Percentiles rank a stretch among this genome's conserved stretches.
Conservation (phyloP, 2,797 vertebrate species). For the Hozukius guyotensis region DNA sequence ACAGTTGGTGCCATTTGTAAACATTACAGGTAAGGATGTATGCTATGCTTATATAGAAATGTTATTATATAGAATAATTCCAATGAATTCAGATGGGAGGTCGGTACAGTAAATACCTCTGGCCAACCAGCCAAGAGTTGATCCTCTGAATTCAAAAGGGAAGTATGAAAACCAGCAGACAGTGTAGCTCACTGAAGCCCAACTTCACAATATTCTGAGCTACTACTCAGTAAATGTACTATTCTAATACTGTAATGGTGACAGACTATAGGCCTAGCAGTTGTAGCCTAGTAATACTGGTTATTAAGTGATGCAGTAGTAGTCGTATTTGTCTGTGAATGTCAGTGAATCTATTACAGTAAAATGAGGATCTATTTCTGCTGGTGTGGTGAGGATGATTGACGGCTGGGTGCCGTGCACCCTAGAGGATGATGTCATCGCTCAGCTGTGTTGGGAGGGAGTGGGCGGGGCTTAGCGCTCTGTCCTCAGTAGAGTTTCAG, state of each 20-base stretch:
- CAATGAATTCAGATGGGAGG: neutral
- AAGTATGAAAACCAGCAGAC: conserved; percentile 53
- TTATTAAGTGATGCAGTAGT: neutral
- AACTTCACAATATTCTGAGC: conserved; percentile 42
- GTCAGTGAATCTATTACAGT: neutral
- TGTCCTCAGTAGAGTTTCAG: conserved; percentile 60
- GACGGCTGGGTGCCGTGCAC: conserved; percentile 21
- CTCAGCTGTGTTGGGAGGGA: conserved; percentile 2
- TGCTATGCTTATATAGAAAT: neutral
- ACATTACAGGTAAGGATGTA: conserved; percentile 19
- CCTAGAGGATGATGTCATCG: conserved; percentile 72
- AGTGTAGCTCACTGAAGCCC: conserved; percentile 20
- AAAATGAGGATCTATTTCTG: conserved; percentile 27
- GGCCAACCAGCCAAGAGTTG: neutral
- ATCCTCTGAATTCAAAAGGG: conserved; percentile 33
- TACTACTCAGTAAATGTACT: neutral
- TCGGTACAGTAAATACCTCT: neutral
- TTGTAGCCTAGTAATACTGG: neutral
- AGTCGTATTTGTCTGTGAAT: neutral
- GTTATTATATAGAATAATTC: neutral
- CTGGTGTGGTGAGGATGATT: conserved; percentile 9
- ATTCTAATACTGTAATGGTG: neutral
- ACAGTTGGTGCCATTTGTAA: neutral
- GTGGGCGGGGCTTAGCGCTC: conserved; percentile 43
- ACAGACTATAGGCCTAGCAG: neutral